These are phyloP conservation scores for Hirtodrosophila histrioides DNA, from an alignment of 2,888 invertebrate genomes.

Conservation along the genomic window DNA sequence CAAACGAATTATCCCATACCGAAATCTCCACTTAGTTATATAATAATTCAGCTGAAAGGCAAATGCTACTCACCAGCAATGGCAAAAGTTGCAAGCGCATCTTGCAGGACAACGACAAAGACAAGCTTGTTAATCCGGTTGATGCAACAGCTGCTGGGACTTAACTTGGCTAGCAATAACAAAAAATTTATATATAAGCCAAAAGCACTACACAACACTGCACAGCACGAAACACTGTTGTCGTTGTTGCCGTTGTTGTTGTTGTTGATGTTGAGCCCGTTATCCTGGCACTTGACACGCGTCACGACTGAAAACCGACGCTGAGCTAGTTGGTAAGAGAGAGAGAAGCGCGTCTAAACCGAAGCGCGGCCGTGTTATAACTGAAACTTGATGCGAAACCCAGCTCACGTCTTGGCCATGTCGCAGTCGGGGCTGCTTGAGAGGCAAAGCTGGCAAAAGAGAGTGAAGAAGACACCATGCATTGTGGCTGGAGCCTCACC, in stretches of 20 bases:
- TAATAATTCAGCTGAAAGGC: not conserved
- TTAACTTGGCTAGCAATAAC: not conserved
- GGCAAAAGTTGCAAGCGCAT: slow-evolving; percentile 75
- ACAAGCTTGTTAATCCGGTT: slow-evolving; percentile 40
- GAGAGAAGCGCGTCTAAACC: slow-evolving; percentile 75
- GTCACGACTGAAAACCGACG: slow-evolving; percentile 15
- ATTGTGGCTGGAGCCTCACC: slow-evolving; percentile 30
- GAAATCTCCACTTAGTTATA: not conserved
- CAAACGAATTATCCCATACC: too few relatives aligned
- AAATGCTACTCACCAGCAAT: slow-evolving; percentile 73
- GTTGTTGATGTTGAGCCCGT: slow-evolving; percentile 1
- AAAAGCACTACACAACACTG: slow-evolving; percentile 29
- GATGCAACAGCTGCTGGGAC: slow-evolving; percentile 21
- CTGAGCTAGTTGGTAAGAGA: slow-evolving; percentile 7
- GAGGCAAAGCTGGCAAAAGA: slow-evolving; percentile 16
- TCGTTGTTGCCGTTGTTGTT: not conserved
- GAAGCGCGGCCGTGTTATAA: slow-evolving; percentile 76
- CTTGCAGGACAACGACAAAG: slow-evolving; percentile 36
- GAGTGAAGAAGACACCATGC: slow-evolving; percentile 35
- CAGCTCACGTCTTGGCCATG: slow-evolving; percentile 56
- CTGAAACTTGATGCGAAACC: slow-evolving; percentile 74
- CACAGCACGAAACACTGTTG: slow-evolving; percentile 32
- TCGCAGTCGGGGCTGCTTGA: slow-evolving; percentile 25
- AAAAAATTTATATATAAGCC: not conserved
- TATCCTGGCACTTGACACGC: slow-evolving; percentile 45